Evolutionary conservation across 2,113 vertebrate species (phyloP).

Genomic region (Gymnogyps californianus): DNA sequence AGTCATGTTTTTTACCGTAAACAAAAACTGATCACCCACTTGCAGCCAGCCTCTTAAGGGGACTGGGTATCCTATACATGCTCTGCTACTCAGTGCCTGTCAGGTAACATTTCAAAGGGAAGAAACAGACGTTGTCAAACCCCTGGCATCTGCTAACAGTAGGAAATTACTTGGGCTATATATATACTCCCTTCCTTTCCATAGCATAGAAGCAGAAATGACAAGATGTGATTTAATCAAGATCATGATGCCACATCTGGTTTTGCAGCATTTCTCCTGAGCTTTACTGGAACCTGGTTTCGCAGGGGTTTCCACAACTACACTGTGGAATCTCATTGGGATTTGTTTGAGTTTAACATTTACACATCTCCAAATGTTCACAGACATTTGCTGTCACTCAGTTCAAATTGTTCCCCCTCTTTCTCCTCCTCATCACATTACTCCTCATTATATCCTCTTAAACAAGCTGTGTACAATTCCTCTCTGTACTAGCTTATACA

Average conservation of each 20-base stretch:
- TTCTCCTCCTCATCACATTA: neutral
- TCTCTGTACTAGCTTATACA: neutral
- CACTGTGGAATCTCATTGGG: neutral
- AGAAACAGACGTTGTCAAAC: neutral
- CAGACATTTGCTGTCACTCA: neutral
- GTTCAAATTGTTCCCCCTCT: neutral
- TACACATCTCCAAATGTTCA: neutral
- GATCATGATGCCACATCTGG: neutral
- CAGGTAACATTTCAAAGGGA: neutral
- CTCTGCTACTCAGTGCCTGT: neutral
- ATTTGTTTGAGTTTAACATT: constrained; percentile 11
- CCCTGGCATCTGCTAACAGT: neutral
- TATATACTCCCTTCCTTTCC: neutral
- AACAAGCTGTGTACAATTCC: neutral
- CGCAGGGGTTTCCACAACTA: neutral
- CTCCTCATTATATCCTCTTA: neutral
- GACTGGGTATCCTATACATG: neutral
- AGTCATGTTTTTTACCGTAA: neutral
- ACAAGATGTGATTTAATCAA: neutral
- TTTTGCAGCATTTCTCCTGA: neutral
- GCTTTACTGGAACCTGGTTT: neutral
- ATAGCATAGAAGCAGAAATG: neutral
- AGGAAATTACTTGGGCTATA: neutral
- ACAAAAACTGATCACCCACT: neutral
- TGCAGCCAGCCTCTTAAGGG: neutral